These are phyloP conservation scores for Rattus rattus DNA, from an alignment of 2,113 vertebrate species.

Conservation along the genomic window DNA sequence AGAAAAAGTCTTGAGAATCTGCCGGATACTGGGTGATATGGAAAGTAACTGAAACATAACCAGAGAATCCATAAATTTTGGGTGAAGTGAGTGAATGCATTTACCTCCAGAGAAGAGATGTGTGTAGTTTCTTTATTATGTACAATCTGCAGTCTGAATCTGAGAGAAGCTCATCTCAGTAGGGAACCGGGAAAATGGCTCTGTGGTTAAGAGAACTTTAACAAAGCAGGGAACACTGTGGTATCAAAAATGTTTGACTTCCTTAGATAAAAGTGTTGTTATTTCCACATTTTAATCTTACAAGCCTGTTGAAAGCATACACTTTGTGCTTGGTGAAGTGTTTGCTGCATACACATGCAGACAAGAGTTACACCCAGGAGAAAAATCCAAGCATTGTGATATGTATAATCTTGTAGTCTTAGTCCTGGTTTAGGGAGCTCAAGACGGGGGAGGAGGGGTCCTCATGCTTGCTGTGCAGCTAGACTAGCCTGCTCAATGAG, in stretches of 20 bases:
- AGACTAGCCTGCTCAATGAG: background rate
- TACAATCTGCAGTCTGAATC: background rate
- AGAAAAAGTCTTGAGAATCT: background rate
- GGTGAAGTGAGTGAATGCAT: background rate
- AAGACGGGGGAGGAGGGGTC: too few relatives aligned
- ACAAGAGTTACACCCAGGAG: background rate
- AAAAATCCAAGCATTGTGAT: background rate
- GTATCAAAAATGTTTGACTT: background rate
- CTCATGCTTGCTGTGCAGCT: too few relatives aligned
- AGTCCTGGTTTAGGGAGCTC: background rate
- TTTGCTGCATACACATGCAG: background rate
- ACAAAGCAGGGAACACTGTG: background rate
- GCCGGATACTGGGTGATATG: too few relatives aligned
- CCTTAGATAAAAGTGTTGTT: background rate
- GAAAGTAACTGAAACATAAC: background rate
- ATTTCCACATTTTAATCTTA: background rate
- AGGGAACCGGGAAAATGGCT: background rate
- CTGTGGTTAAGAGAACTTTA: background rate
- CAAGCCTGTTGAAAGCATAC: background rate
- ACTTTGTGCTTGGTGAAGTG: background rate
- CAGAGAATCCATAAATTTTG: background rate
- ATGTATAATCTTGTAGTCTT: background rate
- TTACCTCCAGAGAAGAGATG: background rate
- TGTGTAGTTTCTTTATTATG: background rate
- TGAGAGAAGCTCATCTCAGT: background rate